Evolutionary conservation across 2,797 vertebrate genomes (phyloP).

Genomic region (Limnodromus scolopaceus): DNA sequence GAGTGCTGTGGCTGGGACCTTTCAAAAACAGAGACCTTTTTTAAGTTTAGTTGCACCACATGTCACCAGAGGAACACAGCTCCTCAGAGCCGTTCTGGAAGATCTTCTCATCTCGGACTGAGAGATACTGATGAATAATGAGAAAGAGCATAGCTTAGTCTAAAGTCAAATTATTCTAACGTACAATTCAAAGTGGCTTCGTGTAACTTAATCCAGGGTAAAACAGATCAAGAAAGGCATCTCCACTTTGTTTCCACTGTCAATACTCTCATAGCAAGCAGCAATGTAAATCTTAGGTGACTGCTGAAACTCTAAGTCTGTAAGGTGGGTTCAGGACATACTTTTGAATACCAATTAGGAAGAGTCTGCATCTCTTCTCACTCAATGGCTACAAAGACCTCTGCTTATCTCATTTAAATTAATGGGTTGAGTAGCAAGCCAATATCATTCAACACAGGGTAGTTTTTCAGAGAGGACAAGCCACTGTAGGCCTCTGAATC

Average conservation of each 20-base stretch:
- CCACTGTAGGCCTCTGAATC: not conserved
- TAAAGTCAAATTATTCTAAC: not conserved
- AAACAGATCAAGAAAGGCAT: not conserved
- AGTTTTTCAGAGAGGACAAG: not conserved
- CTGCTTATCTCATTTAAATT: not conserved
- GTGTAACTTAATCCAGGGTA: not conserved
- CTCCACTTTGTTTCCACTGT: not conserved
- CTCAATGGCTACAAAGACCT: not conserved
- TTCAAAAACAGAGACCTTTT: not conserved
- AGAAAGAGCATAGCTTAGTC: not conserved
- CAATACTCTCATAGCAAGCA: not conserved
- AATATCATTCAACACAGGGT: not conserved
- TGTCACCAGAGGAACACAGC: not conserved
- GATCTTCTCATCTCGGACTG: not conserved
- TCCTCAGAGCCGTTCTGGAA: not conserved
- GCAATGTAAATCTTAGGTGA: not conserved
- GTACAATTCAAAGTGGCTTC: not conserved
- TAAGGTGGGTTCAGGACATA: not conserved
- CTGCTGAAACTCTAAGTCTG: not conserved
- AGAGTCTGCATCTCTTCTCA: not conserved
- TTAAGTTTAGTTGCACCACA: not conserved
- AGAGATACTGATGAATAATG: not conserved
- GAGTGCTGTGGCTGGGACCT: not conserved
- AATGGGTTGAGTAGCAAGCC: not conserved
- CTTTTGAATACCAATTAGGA: not conserved